phyloP scores from a whole-genome alignment of 2,888 invertebrate species.

The Anodontia alba region DNA sequence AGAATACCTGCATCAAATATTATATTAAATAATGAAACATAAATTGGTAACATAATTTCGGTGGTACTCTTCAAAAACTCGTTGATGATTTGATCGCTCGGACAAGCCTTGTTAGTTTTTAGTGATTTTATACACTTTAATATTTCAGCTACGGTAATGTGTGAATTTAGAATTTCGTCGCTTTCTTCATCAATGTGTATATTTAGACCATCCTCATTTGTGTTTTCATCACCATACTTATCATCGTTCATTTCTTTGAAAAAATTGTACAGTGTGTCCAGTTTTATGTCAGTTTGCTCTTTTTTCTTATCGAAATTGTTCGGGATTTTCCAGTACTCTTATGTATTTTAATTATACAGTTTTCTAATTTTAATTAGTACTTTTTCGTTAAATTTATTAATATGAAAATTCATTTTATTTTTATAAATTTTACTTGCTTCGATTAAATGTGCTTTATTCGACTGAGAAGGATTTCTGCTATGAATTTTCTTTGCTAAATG shows the following conservation, averaged over 20 bases:
- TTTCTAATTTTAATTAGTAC: not conserved
- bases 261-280: not conserved
- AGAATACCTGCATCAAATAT: constrained; percentile 26
- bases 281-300: not conserved
- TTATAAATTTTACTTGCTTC: not conserved
- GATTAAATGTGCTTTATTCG: not conserved
- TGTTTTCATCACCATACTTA: not conserved
- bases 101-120: constrained; percentile 24
- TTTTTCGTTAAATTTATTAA: not conserved
- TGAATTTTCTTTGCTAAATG: not conserved
- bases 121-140: constrained; percentile 5
- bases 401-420: not conserved
- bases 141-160: constrained; percentile 29
- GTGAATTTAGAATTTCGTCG: not conserved
- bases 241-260: not conserved
- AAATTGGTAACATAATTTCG: not conserved
- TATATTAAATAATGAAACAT: not conserved
- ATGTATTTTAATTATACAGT: not conserved
- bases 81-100: constrained; percentile 24
- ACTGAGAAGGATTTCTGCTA: not conserved
- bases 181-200: not conserved
- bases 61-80: constrained; percentile 32
- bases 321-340: not conserved
- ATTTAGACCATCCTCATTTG: not conserved
- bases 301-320: not conserved